Evolutionary conservation across 2,113 vertebrate species (phyloP), one percentile per base, ranked within the genome.

Genomic region (Corvus moneduloides): DNA sequence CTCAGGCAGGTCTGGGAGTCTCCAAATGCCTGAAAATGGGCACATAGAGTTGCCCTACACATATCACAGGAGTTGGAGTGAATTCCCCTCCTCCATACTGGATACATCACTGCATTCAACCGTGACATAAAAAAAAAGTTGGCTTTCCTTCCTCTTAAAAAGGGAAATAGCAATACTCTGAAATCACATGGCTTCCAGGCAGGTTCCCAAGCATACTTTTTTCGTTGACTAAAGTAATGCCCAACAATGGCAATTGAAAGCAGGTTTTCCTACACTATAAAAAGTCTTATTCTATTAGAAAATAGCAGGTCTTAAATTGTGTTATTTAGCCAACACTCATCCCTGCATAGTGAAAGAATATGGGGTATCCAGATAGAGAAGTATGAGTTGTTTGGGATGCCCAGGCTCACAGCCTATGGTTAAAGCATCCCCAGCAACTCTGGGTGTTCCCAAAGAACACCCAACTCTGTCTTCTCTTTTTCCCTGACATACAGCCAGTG

Each of bases 71-170:
- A 41, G n/a, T 3, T 28, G 12, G 20, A 19, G 20, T 16, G 82
- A 89, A 46, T 66, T 84, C 35, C 55, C 4, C 1, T 64, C 80
- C 82, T 80, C 76, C 83, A 32, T 43, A 68, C 62, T 72, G 56
- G 73, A 89, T 66, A 72, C 58, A 84, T 66, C 13, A 76, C 75
- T 82, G 62, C 46, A 64, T 95, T 94, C 93, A 91, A 63, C 55
- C 55, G 46, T 87, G 68, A 78, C 75, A 86, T 63, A 62, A 81
- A 89, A 69, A 91, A 91, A 92, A 94, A 71, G 22, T 51, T 92
- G 96, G 84, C 74, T 94, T 84, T 96, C 77, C 85, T 63, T 72
- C 71, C 74, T 96, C 92, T 85, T 79, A 76, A 48, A 90, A 93
- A 84, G 69, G 90, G 55, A 93, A 51, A 92, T 63, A 91, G 77